Evolutionary conservation across 2,113 vertebrate species (phyloP).

Genomic region (Coregonus clupeaformis): DNA sequence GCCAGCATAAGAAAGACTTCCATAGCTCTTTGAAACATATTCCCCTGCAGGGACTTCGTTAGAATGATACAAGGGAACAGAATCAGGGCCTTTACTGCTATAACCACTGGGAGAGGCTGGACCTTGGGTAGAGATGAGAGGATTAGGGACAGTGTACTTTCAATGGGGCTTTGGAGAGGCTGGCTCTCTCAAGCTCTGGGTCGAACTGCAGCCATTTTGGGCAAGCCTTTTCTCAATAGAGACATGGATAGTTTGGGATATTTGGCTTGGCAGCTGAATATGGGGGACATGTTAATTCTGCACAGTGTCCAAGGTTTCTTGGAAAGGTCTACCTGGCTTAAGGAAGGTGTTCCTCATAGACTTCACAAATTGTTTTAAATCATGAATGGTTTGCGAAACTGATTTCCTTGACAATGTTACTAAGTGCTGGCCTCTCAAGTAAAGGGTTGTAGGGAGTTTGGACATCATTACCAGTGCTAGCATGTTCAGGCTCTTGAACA

Average conservation of each 20-base stretch:
- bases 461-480: background rate
- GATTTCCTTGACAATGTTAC: background rate
- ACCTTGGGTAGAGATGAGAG: too few species aligned
- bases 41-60: too few species aligned
- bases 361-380: slow-evolving; percentile 39
- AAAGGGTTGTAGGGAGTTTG: slow-evolving; percentile 40
- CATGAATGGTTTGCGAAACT: slow-evolving; percentile 36
- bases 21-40: too few species aligned
- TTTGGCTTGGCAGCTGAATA: background rate
- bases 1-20: too few species aligned
- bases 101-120: background rate
- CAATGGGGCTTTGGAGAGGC: background rate
- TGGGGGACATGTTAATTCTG: slow-evolving; percentile 5
- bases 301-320: slow-evolving; percentile 31
- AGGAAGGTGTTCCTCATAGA: slow-evolving; percentile 48
- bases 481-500: background rate
- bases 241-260: background rate
- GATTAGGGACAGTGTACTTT: too few species aligned
- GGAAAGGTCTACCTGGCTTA: slow-evolving; percentile 42
- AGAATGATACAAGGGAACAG: too few species aligned
- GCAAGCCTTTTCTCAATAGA: background rate
- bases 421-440: slow-evolving; percentile 13
- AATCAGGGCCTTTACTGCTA: slow-evolving; percentile 20
- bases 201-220: slow-evolving; percentile 3
- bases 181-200: slow-evolving; percentile 22